These are phyloP conservation scores for Pogona vitticeps DNA, from an alignment of 2,113 vertebrate genomes.

Conservation along the genomic window DNA sequence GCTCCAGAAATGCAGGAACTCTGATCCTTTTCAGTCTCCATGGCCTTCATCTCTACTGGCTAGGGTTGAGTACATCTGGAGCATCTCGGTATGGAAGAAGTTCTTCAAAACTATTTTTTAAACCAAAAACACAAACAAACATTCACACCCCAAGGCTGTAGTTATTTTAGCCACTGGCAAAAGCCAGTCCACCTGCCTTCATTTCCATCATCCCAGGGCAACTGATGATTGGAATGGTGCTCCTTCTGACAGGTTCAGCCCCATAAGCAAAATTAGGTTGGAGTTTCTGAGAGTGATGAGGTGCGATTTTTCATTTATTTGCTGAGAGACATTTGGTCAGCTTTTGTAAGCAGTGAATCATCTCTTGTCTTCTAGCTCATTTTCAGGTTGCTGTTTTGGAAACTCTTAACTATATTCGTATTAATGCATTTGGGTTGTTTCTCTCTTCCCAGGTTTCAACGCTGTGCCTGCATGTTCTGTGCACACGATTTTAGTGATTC, in stretches of 20 bases:
- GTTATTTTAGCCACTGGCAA: neutral
- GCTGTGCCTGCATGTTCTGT: neutral
- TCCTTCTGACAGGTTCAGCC: neutral
- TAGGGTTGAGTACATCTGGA: neutral
- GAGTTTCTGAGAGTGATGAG: neutral
- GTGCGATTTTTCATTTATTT: neutral
- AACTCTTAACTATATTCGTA: neutral
- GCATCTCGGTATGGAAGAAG: neutral
- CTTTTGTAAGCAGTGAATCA: neutral
- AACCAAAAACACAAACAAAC: neutral
- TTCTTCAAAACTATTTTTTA: neutral
- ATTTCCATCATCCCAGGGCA: neutral
- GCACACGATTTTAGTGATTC: neutral
- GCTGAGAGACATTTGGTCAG: neutral
- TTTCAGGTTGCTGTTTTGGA: neutral
- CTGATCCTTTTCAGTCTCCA: neutral
- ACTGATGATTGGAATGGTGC: neutral
- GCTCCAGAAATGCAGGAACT: neutral
- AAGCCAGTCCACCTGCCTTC: neutral
- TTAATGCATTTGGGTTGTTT: neutral
- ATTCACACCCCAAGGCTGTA: neutral
- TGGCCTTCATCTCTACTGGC: neutral
- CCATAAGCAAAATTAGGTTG: neutral
- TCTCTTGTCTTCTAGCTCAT: too few relatives aligned
- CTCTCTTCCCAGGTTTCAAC: neutral